phyloP scores from a whole-genome alignment of 2,888 invertebrate species.

The Rhimphoctona megacephalus region DNA sequence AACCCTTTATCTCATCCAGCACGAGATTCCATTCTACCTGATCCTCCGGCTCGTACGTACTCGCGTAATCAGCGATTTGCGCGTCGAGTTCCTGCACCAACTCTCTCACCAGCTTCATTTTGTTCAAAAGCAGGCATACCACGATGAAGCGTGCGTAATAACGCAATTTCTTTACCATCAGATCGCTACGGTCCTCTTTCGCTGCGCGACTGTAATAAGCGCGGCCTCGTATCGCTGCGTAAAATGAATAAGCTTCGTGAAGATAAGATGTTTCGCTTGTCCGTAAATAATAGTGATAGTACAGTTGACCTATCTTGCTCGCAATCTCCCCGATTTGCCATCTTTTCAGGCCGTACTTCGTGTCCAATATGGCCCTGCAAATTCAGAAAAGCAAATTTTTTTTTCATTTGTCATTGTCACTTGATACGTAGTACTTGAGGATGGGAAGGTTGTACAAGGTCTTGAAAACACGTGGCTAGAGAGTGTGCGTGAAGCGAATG shows the following conservation, averaged over 20 bases:
- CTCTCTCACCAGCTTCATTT: conserved; percentile 96
- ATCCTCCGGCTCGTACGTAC: conserved; percentile 98
- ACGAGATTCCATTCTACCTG: conserved; percentile 96
- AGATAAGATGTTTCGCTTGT: conserved; percentile 98
- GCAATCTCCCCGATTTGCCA: conserved; percentile 99
- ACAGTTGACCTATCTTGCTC: conserved; percentile 98
- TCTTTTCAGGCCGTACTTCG: conserved; percentile 96
- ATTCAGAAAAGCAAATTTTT: conserved; percentile 29
- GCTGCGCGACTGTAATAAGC: conserved; percentile 97
- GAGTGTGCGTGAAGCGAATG: not conserved
- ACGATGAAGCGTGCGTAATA: conserved; percentile 99
- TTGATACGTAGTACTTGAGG: too few relatives aligned
- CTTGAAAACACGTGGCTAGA: too few relatives aligned
- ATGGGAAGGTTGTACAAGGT: too few relatives aligned
- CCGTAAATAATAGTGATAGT: conserved; percentile 98
- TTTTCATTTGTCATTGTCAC: not conserved
- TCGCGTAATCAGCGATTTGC: conserved; percentile 97
- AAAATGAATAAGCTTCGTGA: conserved; percentile 98
- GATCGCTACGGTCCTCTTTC: conserved; percentile 96
- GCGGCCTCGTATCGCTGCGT: conserved; percentile 96
- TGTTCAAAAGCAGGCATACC: conserved; percentile 96
- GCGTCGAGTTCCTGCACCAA: conserved; percentile 96
- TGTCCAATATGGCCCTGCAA: conserved; percentile 91
- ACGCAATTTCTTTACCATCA: conserved; percentile 98
- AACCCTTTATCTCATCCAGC: conserved; percentile 96